A percentile compares a stretch with the other conserved stretches of the same genome.
These are phyloP conservation scores for Seriola quinqueradiata DNA, from an alignment of 2,113 vertebrate genomes.

Conservation along the genomic window DNA sequence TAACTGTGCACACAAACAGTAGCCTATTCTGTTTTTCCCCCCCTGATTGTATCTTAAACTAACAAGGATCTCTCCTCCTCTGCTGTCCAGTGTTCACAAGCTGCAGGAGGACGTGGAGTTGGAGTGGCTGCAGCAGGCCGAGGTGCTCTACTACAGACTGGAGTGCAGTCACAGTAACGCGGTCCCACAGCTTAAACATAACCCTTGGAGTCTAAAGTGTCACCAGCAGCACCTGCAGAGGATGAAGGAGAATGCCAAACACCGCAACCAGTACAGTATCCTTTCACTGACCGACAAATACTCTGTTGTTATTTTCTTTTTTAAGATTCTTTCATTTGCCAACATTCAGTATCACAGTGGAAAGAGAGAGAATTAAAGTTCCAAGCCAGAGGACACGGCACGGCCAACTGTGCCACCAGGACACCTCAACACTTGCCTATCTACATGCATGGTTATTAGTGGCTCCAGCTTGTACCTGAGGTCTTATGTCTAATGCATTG, in stretches of 20 bases:
- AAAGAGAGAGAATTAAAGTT: neutral
- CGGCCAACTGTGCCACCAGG: neutral
- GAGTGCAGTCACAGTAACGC: slow-evolving; percentile 93
- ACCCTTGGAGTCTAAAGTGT: slow-evolving; percentile 97
- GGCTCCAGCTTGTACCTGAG: neutral
- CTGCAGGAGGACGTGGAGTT: slow-evolving; percentile 92
- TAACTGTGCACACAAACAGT: neutral
- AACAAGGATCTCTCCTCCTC: slow-evolving; percentile 2
- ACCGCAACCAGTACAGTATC: slow-evolving; percentile 98
- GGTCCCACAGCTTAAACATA: slow-evolving; percentile 92
- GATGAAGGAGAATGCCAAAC: slow-evolving; percentile 96
- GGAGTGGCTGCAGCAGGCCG: slow-evolving; percentile 92
- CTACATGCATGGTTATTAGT: slow-evolving; percentile 7
- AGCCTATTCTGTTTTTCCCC: neutral
- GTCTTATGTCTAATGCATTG: neutral
- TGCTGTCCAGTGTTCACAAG: slow-evolving; percentile 82
- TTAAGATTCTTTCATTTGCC: neutral
- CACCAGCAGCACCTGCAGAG: slow-evolving; percentile 95
- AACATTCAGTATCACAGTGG: neutral
- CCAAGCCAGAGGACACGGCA: neutral
- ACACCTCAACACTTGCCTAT: neutral
- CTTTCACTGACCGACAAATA: slow-evolving; percentile 78
- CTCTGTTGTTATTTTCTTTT: neutral
- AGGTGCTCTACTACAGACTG: slow-evolving; percentile 92
- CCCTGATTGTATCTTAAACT: neutral